Percentiles rank a stretch among this genome's conserved stretches.
Evolutionary conservation across 2,113 vertebrate genomes (phyloP).

Genomic region (Calcarius ornatus): DNA sequence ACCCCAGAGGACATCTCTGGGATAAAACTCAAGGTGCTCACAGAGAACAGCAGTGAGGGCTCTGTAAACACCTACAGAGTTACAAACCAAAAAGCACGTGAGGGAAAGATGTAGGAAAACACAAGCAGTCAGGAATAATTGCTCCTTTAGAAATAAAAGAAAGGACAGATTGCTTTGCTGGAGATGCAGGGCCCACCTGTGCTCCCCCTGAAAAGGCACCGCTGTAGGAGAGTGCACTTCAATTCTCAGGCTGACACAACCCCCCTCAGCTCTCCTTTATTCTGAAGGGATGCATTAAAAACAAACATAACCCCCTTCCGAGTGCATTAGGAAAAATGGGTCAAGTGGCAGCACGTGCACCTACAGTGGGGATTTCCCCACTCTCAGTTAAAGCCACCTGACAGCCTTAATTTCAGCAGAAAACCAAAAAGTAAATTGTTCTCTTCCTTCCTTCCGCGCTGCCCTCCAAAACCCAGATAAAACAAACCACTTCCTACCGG

Average conservation of each 20-base stretch:
- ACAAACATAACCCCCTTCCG: not conserved
- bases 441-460: not conserved
- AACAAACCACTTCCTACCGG: constrained; percentile 31
- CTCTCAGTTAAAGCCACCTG: not conserved
- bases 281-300: constrained; percentile 1
- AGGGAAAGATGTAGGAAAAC: not conserved
- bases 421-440: not conserved
- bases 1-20: not conserved
- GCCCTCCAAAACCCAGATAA: not conserved
- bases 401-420: not conserved
- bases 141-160: not conserved
- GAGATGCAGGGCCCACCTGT: not conserved
- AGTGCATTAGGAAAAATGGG: constrained; percentile 8
- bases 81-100: not conserved
- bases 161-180: not conserved
- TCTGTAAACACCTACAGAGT: not conserved
- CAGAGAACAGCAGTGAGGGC: not conserved
- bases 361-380: not conserved
- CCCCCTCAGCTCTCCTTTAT: not conserved
- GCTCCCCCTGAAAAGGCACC: not conserved
- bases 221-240: not conserved
- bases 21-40: not conserved
- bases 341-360: not conserved
- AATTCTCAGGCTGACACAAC: not conserved
- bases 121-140: not conserved